Percentiles rank a stretch among this genome's conserved stretches.
Evolutionary conservation across 2,888 invertebrate genomes (phyloP).

Genomic region (Liodrosophila aerea): DNA sequence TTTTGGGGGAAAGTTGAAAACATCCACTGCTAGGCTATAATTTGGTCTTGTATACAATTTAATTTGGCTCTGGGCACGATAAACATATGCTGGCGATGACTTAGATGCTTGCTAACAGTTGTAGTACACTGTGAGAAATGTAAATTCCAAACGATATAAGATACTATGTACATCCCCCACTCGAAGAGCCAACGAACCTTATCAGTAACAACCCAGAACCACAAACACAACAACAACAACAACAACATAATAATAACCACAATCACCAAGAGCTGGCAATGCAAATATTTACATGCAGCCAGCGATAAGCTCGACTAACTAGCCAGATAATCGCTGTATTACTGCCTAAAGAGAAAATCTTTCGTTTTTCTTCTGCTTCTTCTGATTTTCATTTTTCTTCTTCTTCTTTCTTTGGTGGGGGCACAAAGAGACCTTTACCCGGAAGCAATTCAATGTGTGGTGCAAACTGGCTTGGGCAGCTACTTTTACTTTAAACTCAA

Average conservation of each 20-base stretch:
- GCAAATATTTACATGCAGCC: conserved; percentile 67
- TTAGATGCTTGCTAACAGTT: too few species aligned
- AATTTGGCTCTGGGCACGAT: too few species aligned
- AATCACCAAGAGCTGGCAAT: conserved; percentile 21
- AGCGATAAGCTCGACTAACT: conserved; percentile 41
- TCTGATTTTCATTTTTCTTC: not conserved
- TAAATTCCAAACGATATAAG: too few species aligned
- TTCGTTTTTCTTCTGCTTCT: not conserved
- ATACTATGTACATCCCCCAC: too few species aligned
- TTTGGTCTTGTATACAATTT: too few species aligned
- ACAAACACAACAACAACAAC: conserved; percentile 14
- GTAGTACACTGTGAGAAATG: too few species aligned
- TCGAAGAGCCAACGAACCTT: too few species aligned
- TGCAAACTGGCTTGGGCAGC: conserved; percentile 48
- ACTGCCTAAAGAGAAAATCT: conserved; percentile 24
- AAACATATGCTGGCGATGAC: too few species aligned
- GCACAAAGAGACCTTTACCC: conserved; percentile 50
- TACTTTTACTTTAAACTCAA: conserved; percentile 64
- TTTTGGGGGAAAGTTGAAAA: too few species aligned
- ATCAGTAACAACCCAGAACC: conserved; percentile 1
- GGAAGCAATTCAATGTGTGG: conserved; percentile 56
- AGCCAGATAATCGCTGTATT: conserved; percentile 31
- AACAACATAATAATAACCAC: conserved; percentile 7
- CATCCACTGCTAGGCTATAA: too few species aligned
- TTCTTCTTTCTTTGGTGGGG: conserved; percentile 12